phyloP scores from a whole-genome alignment of 2,888 invertebrate species.

The Hemicrepidius hirtus region DNA sequence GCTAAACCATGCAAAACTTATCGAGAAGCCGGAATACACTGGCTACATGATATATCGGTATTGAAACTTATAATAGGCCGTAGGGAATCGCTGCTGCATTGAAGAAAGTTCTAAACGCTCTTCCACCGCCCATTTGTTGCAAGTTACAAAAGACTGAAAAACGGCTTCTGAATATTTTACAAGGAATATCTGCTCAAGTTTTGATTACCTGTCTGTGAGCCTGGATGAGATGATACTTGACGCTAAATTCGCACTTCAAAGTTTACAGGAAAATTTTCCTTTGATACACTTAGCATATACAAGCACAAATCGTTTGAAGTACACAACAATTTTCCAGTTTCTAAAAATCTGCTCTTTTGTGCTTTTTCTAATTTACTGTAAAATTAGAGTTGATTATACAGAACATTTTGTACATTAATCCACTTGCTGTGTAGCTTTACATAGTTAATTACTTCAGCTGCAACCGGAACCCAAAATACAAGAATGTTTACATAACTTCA shows the following conservation, averaged over 20 bases:
- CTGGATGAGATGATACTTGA: constrained; percentile 38
- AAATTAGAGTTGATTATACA: too few relatives aligned
- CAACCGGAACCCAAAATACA: too few relatives aligned
- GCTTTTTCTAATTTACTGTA: too few relatives aligned
- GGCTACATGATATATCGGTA: constrained; percentile 71
- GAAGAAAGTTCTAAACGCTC: constrained; percentile 60
- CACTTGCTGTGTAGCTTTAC: too few relatives aligned
- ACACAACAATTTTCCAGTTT: background rate
- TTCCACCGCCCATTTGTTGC: constrained; percentile 63
- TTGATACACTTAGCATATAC: constrained; percentile 28
- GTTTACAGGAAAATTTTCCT: constrained; percentile 33
- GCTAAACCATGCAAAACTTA: constrained; percentile 72
- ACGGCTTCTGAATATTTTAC: constrained; percentile 66
- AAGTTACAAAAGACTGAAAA: constrained; percentile 65
- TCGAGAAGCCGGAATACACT: constrained; percentile 66
- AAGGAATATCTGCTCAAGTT: constrained; percentile 63
- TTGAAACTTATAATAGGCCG: constrained; percentile 71
- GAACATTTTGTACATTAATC: too few relatives aligned
- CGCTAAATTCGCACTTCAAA: constrained; percentile 44
- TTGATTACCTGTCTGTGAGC: constrained; percentile 66
- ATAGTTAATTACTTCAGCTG: too few relatives aligned
- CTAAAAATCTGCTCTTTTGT: background rate
- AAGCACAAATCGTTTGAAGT: constrained; percentile 7
- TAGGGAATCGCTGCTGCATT: constrained; percentile 64
- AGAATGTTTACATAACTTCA: too few relatives aligned